Evolutionary conservation across 1,140 invertebrate genomes (phyloP).

Genomic region (Platyscapa corneri): DNA sequence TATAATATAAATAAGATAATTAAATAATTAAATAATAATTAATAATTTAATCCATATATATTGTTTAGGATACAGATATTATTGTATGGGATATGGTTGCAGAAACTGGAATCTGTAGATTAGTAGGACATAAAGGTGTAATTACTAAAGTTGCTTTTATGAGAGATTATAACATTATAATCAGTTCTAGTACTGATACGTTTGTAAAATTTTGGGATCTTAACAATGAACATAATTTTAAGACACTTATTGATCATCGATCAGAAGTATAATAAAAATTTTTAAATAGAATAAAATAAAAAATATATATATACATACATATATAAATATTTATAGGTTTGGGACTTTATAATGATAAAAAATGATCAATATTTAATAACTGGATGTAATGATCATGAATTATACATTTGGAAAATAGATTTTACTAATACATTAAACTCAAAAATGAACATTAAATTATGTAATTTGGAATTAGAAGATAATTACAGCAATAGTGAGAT

Average conservation of each 20-base stretch:
- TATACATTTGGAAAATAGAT: conserved; percentile 87
- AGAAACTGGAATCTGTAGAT: conserved; percentile 89
- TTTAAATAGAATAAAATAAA: not conserved
- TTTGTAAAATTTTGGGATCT: conserved; percentile 99
- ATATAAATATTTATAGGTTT: conserved; percentile 79
- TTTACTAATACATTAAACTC: conserved; percentile 59
- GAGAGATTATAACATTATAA: conserved; percentile 83
- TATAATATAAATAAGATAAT: not conserved
- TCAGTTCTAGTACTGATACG: conserved; percentile 95
- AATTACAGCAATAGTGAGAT: conserved; percentile 77
- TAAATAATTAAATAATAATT: too few relatives aligned
- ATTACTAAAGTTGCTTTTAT: conserved; percentile 93
- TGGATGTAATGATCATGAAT: conserved; percentile 88
- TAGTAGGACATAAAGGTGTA: conserved; percentile 93
- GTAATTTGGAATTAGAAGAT: conserved; percentile 67
- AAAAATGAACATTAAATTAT: conserved; percentile 72
- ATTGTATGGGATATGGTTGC: conserved; percentile 96
- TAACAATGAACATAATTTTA: conserved; percentile 95
- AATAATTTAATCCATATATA: too few relatives aligned
- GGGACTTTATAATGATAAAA: conserved; percentile 87
- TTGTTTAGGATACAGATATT: conserved; percentile 90
- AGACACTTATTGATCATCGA: conserved; percentile 89
- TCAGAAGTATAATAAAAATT: conserved; percentile 77
- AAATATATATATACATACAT: not conserved
- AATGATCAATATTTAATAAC: conserved; percentile 89